Evolutionary conservation across 1,140 invertebrate genomes (phyloP), one percentile per base, ranked within the genome.

Genomic region (Drosophila tropicalis): DNA sequence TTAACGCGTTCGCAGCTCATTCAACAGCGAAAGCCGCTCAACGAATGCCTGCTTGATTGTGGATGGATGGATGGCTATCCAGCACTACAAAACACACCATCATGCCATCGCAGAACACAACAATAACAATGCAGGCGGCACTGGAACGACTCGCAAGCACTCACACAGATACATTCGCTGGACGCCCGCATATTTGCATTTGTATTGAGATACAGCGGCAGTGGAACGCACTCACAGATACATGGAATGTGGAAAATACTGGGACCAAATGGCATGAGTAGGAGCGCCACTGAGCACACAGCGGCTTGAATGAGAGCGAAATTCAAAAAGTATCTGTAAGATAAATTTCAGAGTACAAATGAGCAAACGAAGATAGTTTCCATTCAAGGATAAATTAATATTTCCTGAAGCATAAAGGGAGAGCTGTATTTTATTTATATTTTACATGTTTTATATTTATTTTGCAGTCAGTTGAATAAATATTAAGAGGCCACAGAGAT

Each of bases 1-100:
- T 72, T 7, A 9, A 68, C 65, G 76, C 74, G 80, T 63, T 72
- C 65, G 19, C 81, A 77, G 71, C 70, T 72, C 83, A 74, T 87
- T 78, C 83, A 76, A 87, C 83, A 89, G 80, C 76, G 83, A 86
- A 87, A 86, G 83, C 83, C 83, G 83, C 79, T 82, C 83, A 79
- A 67, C 80, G 81, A 89, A 87, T 89, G 80, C 60, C 56, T 19
- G 60, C 56, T 63, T 47, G 60, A 64, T 40, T 68, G 67, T 60
- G 70, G 70, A 67, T 57, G 47, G 61, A 56, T 69, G 70, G 61
- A 51, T 65, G 51, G 47, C 70, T 61, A 67, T 68, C 36, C 72
- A 65, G 60, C 65, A 54, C 66, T 61, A 66, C 69, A 29, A 29
- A 29, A 29, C 29, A 29, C 29, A 29, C 29, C 29, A 29, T 29